A percentile compares a stretch with the other conserved stretches of the same genome.
Conservation (phyloP, 2,888 invertebrate species). For the Caenorhabditis wallacei region DNA sequence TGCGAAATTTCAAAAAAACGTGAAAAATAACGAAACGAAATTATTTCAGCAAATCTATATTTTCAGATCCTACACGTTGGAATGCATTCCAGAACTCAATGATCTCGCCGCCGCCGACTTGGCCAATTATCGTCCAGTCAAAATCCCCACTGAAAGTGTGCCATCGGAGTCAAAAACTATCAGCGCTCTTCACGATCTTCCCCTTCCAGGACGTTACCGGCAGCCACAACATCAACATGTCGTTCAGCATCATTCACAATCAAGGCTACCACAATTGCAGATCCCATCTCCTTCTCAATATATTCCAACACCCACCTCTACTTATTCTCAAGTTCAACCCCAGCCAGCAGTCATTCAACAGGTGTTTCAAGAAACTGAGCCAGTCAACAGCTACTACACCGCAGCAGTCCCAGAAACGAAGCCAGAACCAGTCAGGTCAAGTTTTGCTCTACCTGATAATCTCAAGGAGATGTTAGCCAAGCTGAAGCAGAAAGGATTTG, state of each 20-base stretch:
- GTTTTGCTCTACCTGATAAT: slow-evolving; percentile 19
- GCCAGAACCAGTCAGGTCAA: not conserved
- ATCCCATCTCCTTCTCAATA: not conserved
- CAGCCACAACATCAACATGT: not conserved
- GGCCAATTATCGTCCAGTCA: not conserved
- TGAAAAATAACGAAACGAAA: no score
- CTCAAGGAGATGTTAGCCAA: slow-evolving; percentile 26
- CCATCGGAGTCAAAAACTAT: not conserved
- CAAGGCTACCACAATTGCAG: not conserved
- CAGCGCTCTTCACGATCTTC: slow-evolving; percentile 23
- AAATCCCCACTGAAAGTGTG: slow-evolving; percentile 11
- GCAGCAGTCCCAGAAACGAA: not conserved
- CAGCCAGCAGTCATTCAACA: slow-evolving; percentile 15
- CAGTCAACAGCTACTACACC: slow-evolving; percentile 25
- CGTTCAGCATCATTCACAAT: not conserved
- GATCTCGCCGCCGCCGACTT: slow-evolving; percentile 12
- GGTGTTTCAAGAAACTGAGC: slow-evolving; percentile 19
- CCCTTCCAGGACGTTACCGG: slow-evolving; percentile 29
- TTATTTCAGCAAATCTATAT: not conserved
- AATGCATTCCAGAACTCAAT: slow-evolving; percentile 18
- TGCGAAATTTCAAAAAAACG: no score
- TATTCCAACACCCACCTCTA: not conserved
- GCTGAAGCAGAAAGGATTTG: slow-evolving; percentile 34
- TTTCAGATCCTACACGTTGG: slow-evolving; percentile 21
- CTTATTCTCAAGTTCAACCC: no score